Evolutionary conservation across 2,113 vertebrate species (phyloP).

Genomic region (Clupea harengus): DNA sequence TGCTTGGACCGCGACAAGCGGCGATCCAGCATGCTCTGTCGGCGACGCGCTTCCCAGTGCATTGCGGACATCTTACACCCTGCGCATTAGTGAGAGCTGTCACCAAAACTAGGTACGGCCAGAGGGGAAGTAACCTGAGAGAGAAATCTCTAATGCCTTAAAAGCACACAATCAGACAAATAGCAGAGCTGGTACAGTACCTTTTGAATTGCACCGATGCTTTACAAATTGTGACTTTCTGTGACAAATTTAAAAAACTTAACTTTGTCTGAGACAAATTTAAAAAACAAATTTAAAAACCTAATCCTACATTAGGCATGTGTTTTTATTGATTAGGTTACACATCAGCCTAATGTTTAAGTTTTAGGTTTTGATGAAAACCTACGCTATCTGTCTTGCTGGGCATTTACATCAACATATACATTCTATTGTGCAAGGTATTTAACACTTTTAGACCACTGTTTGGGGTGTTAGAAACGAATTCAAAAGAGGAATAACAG

Average conservation of each 20-base stretch:
- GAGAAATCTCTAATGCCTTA: background rate
- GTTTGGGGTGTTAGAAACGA: background rate
- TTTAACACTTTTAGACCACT: background rate
- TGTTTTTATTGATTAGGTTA: background rate
- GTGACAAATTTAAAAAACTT: background rate
- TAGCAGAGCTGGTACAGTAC: background rate
- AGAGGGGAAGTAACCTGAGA: background rate
- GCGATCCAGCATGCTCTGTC: constrained; percentile 60
- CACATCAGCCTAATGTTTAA: background rate
- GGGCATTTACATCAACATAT: background rate
- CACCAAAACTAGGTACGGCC: constrained; percentile 1
- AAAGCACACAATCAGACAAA: background rate
- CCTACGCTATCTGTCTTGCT: background rate
- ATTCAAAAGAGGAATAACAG: too few relatives aligned
- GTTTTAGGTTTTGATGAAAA: too few relatives aligned
- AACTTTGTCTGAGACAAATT: background rate
- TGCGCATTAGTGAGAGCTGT: background rate
- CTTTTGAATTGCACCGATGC: background rate
- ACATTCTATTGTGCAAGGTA: background rate
- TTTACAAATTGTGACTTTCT: background rate
- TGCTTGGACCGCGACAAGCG: constrained; percentile 45
- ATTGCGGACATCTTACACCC: constrained; percentile 62
- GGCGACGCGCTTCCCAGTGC: constrained; percentile 72
- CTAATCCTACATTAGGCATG: too few relatives aligned
- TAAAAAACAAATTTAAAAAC: too few relatives aligned